Conservation (phyloP, 2,797 vertebrate species). For the Oryzias dopingdopingensis region DNA sequence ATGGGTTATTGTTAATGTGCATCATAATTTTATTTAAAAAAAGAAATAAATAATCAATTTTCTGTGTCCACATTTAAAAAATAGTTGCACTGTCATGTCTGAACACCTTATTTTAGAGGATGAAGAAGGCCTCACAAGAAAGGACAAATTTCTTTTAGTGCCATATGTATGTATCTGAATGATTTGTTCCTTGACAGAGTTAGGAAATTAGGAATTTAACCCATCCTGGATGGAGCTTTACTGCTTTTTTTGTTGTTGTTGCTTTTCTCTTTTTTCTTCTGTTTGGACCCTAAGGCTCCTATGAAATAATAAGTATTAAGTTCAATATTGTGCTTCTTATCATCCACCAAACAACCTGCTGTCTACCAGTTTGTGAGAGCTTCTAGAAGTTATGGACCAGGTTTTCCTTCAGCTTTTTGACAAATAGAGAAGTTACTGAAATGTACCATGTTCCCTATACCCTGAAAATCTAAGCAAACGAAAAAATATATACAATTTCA, state of each 20-base stretch:
- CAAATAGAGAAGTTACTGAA: conserved; percentile 44
- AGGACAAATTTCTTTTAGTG: conserved; percentile 49
- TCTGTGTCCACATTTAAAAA: conserved; percentile 67
- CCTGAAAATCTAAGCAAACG: no score
- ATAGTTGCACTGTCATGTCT: conserved; percentile 60
- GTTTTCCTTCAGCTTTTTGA: conserved; percentile 46
- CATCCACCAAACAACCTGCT: conserved; percentile 57
- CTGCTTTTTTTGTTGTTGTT: background rate
- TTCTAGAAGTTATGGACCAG: conserved; percentile 40
- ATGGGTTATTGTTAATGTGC: conserved; percentile 76
- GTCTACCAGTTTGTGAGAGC: conserved; percentile 53
- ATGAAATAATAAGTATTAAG: conserved; percentile 65
- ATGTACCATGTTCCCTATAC: conserved; percentile 28
- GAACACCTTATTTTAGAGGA: conserved; percentile 59
- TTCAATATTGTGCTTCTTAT: conserved; percentile 69
- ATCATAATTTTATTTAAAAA: conserved; percentile 73
- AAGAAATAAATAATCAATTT: conserved; percentile 56
- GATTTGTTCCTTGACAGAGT: conserved; percentile 66
- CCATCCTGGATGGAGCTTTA: conserved; percentile 30
- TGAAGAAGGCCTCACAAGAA: conserved; percentile 44
- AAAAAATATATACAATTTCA: no score
- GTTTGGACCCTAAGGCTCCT: conserved; percentile 23
- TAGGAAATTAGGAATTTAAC: conserved; percentile 54
- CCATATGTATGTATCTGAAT: conserved; percentile 51
- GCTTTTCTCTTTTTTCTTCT: conserved; percentile 19